A percentile compares a stretch with the other conserved stretches of the same genome.
Evolutionary conservation across 2,797 vertebrate species (phyloP).

Genomic region (Pogonophryne albipinna): DNA sequence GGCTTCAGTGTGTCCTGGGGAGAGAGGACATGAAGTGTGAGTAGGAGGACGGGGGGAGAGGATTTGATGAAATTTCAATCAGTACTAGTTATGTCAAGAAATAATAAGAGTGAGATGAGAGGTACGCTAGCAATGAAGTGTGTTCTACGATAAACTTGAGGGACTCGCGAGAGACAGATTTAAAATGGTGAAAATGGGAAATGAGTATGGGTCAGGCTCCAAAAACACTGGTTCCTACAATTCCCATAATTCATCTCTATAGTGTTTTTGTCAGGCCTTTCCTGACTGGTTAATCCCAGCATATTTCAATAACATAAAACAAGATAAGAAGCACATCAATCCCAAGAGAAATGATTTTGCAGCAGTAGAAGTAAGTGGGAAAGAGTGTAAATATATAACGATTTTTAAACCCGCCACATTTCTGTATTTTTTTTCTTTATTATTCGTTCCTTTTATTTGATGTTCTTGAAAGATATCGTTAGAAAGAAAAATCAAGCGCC

Average conservation of each 20-base stretch:
- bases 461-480: no score
- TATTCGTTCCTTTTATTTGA: no score
- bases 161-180: background rate
- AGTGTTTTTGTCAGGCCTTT: background rate
- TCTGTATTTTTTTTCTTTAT: no score
- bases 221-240: constrained; percentile 1
- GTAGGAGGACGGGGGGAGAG: background rate
- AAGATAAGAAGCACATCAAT: background rate
- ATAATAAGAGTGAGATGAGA: background rate
- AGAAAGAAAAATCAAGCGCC: no score
- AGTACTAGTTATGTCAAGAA: background rate
- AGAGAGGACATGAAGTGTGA: constrained; percentile 20
- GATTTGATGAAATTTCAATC: background rate
- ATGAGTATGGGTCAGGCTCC: background rate
- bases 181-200: background rate
- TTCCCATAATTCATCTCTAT: constrained; percentile 8
- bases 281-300: background rate
- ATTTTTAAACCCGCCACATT: no score
- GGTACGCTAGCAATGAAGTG: background rate
- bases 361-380: background rate
- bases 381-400: no score
- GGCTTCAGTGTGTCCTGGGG: constrained; percentile 95
- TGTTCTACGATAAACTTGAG: background rate
- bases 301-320: background rate
- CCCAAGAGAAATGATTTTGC: background rate